Evolutionary conservation across 2,113 vertebrate species (phyloP), one percentile per base, ranked within the genome.

Genomic region (Micromys minutus): DNA sequence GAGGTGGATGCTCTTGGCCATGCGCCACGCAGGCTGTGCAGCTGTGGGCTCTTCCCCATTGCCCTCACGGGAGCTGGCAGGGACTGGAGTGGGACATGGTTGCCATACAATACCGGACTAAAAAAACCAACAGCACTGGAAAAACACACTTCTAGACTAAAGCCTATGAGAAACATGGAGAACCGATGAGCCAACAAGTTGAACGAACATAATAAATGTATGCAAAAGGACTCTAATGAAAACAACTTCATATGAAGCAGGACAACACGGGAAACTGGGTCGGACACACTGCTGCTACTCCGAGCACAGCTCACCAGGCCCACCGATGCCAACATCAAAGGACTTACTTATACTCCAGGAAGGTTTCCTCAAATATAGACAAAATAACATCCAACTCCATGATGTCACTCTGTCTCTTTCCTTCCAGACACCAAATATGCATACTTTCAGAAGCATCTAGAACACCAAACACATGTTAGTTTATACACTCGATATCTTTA

Each of bases 351-450:
- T 99, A 99, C 75, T 98, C 90, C 55, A 92, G 86, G 89, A 98
- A 61, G 93, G 97, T 95, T 50, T 98, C 97, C 95, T 98, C 98
- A 96, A 98, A 98, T 16, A 97, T 97, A n/a, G 95, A 87, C 93
- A 99, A 97, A 96, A 99, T 90, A 89, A 99, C 94, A 90, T 99
- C 98, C 71, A 98, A 94, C 55, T 99, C 98, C 93, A 91, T 98
- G 76, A 98, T 91, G 94, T 97, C 97, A 80, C 94, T 98, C 45
- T 80, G 1, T 89, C 96, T 98, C 93, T 97, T 61, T 50, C 93
- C 90, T 89, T 97, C 98, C 87, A 96, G 95, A 95, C 98, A 98
- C 98, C 97, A 98, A 75, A 98, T 8, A 26, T 84, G 74, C 50
- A 95, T 0, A 80, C 47, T 95, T 74, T 3, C 50, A 0, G 95